Evolutionary conservation across 2,888 invertebrate genomes (phyloP), one percentile per base, ranked within the genome.

Genomic region (Heteropelma amictum): DNA sequence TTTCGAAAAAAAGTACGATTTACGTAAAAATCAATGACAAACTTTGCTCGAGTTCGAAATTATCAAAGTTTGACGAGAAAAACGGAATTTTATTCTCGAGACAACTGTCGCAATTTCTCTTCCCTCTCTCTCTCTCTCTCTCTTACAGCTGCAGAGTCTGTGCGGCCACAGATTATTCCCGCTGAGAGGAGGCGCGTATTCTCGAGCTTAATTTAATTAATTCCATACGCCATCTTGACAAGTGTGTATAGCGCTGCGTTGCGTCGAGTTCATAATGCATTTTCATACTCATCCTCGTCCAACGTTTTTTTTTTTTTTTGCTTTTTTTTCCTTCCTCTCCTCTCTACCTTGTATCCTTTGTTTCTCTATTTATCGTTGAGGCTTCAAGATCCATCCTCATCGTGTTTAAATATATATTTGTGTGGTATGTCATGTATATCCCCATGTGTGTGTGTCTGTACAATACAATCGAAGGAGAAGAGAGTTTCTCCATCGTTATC

Each of bases 121-220:
- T 23, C n/a, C 6, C 0, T 10, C 26, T 30, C 8, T 6, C 14
- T 51, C 28, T 33, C 10, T 45, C 4, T 10, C 1, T 28, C 17
- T 60, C 28, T 60, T 10, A 8, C 30, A 10, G 21, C n/a, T 40
- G 8, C 38, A 58, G 26, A 14, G 23, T 17, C 42, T 21, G 1
- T 7, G 28, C 63, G 63, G 65, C 70, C 68, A 67, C 63, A 76
- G 76, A 78, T 71, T 82, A 82, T 83, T 72, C 81, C 84, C 84
- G 82, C 83, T 80, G 81, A 84, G 84, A 51, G 86, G 86, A 83
- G 84, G 86, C 81, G 84, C 42, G 26, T 42, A 28, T 54, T 42
- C 84, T 79, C 77, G 69, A 84, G 84, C 84, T 86, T 87, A 87
- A 87, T 87, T 87, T 86, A 87, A 87, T 87, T 87, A 87, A 87